Evolutionary conservation across 2,888 invertebrate genomes (phyloP).

Genomic region (Netelia fuscicornis): DNA sequence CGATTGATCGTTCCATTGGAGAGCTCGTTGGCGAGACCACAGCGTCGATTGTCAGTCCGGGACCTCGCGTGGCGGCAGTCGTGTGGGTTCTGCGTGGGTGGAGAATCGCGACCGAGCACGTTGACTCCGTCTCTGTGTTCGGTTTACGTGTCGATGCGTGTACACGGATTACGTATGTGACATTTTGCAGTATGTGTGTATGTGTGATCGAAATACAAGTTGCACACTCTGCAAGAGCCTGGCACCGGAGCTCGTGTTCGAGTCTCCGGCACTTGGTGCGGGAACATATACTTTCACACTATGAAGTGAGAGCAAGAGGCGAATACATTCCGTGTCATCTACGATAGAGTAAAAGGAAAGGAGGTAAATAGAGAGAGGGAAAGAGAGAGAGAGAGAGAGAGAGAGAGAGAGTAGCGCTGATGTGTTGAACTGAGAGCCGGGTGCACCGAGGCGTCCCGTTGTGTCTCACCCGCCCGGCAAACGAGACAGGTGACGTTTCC

Average conservation of each 20-base stretch:
- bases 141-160: neutral
- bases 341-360: conserved; percentile 2
- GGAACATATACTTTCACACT: conserved; percentile 1
- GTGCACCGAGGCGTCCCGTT: conserved; percentile 56
- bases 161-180: neutral
- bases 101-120: conserved; percentile 30
- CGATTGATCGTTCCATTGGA: conserved; percentile 49
- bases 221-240: conserved; percentile 13
- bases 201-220: conserved; percentile 19
- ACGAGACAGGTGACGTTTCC: conserved; percentile 67
- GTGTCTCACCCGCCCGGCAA: conserved; percentile 58
- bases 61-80: conserved; percentile 25
- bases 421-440: conserved; percentile 25
- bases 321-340: conserved; percentile 32
- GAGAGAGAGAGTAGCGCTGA: conserved; percentile 1
- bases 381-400: neutral
- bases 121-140: neutral
- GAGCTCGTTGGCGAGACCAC: conserved; percentile 34
- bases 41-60: conserved; percentile 53
- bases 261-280: neutral
- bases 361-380: neutral
- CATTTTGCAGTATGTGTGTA: conserved; percentile 1
- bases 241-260: neutral
- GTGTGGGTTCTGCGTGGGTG: conserved; percentile 44
- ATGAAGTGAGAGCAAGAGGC: conserved; percentile 16